Evolutionary conservation across 2,888 invertebrate genomes (phyloP), one percentile per base, ranked within the genome.

Genomic region (Tuberolachnus salignus): DNA sequence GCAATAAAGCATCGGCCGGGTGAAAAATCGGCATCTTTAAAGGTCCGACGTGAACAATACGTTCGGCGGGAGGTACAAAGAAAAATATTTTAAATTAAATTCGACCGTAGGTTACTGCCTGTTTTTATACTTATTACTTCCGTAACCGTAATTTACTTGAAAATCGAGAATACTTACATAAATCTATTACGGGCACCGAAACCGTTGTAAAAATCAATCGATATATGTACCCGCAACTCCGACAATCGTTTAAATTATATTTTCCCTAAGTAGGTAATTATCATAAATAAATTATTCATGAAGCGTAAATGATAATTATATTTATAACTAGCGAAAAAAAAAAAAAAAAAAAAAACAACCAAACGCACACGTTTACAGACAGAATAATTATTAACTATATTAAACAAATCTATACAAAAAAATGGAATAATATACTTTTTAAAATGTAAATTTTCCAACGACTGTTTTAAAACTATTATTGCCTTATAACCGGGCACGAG

Each of bases 381-480:
- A 67, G 51, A 13, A 71, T 49, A 66, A 66, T 66, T 49, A 66
- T 66, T 49, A 66, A 66, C 49, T 66, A n/a, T 44, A 63, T 19
- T 19, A 34, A 34, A 34, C 23, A 57, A 70, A 57, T 70, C 44
- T 14, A 44, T 16, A 16, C 16, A 64, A 34, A 67, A 14, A 23
- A 42, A 59, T n/a, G 19, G n/a, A 69, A 34, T 34, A 34, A 34
- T 55, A 55, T 57, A n/a, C 21, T 11, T 44, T 21, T 72, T 72
- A 49, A 72, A 72, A 72, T 72, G 72, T 61, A 49, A 72, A 72
- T 72, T 61, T 34, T 61, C n/a, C 10, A 46, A 49, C 34, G 14
- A 49, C 46, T 34, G 61, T 61, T 49, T 26, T 3, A 59, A 49
- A 49, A n/a, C 9, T 34, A 57, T 57, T 70, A 21, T n/a, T n/a